Evolutionary conservation across 1,140 invertebrate species (phyloP).

Genomic region (Melipona quadrifasciata): DNA sequence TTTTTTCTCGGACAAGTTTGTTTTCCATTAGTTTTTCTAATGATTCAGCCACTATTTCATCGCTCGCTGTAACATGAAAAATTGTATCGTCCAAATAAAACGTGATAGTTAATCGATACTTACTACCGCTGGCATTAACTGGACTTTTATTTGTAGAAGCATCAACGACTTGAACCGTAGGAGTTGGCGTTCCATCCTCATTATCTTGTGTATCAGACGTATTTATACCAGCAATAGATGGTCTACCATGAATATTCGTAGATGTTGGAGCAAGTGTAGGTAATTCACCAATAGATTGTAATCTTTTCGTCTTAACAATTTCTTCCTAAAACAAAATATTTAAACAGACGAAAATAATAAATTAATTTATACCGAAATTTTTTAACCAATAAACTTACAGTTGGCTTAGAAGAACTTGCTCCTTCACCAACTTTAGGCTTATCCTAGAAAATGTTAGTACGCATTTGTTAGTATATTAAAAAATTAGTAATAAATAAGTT

Average conservation of each 20-base stretch:
- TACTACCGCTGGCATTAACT: constrained; percentile 73
- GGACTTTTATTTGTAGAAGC: constrained; percentile 75
- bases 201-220: constrained; percentile 73
- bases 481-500: constrained; percentile 17
- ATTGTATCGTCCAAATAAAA: constrained; percentile 6
- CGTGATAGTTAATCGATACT: constrained; percentile 58
- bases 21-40: constrained; percentile 91
- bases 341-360: neutral
- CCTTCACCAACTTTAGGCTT: constrained; percentile 75
- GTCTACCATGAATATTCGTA: constrained; percentile 74
- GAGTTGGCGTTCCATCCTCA: constrained; percentile 69
- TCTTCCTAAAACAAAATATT: constrained; percentile 70
- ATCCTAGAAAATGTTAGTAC: constrained; percentile 73
- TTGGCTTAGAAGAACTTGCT: constrained; percentile 76
- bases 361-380: neutral
- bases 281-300: constrained; percentile 75
- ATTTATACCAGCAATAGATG: constrained; percentile 73
- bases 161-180: constrained; percentile 65
- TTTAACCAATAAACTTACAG: constrained; percentile 72
- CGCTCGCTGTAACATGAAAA: constrained; percentile 73
- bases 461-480: constrained; percentile 42
- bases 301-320: constrained; percentile 71
- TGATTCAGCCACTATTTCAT: constrained; percentile 88
- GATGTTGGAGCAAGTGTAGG: constrained; percentile 60
- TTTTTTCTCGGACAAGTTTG: constrained; percentile 92